Conservation (phyloP, 2,888 invertebrate species). For the Caenorhabditis sp. region DNA sequence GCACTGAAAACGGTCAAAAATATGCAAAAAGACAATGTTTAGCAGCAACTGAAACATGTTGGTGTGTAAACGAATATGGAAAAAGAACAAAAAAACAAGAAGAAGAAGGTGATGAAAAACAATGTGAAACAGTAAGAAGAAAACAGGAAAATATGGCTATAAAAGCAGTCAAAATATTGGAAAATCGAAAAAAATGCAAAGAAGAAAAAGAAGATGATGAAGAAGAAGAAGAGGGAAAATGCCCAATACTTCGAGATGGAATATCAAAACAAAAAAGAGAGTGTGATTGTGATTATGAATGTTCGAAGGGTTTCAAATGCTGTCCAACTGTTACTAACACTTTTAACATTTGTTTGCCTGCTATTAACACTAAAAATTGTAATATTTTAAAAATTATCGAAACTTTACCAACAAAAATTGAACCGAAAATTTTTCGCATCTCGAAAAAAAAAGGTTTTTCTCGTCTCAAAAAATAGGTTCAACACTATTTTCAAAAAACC, state of each 20-base stretch:
- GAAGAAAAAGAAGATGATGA: constrained; percentile 7
- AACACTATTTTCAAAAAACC: no score
- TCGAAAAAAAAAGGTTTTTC: no score
- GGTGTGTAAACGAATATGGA: constrained; percentile 47
- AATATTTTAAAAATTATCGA: no score
- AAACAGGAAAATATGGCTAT: constrained; percentile 37
- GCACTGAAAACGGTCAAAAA: constrained; percentile 34
- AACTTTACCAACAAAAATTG: no score
- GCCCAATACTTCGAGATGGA: constrained; percentile 18
- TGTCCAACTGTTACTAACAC: constrained; percentile 36
- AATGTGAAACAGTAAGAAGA: constrained; percentile 40
- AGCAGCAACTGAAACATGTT: constrained; percentile 48
- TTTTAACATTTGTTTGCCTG: constrained; percentile 26
- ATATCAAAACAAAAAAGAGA: constrained; percentile 15
- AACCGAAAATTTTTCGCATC: no score
- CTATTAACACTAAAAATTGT: neutral
- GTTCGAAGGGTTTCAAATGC: constrained; percentile 40
- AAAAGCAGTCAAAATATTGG: constrained; percentile 29
- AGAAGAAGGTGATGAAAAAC: constrained; percentile 17
- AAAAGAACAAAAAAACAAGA: constrained; percentile 29
- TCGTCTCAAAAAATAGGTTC: no score
- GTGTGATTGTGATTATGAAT: constrained; percentile 51
- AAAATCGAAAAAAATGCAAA: constrained; percentile 12
- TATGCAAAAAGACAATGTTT: constrained; percentile 48
- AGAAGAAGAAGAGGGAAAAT: constrained; percentile 18